Base-by-base conservation (phyloP, 1,140 invertebrate genomes). In the Drosophila malerkotliana region DNA sequence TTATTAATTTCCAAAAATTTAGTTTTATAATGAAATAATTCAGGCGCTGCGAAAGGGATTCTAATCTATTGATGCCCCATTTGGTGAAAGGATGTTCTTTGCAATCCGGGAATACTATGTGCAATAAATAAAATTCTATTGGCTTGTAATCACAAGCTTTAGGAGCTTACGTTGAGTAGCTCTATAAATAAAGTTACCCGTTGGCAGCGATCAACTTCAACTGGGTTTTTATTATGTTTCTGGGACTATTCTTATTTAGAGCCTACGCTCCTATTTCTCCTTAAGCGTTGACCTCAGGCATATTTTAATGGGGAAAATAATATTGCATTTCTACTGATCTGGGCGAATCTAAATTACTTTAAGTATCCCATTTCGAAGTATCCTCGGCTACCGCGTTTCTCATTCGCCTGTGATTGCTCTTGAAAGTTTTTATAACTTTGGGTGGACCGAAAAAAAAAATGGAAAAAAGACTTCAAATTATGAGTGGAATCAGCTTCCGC, bases 11-110 rank as follows among this genome's bases (percentile, higher is more conserved):
- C 37, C 34, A 24, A 48, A 56, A n/a, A 67, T 57, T 74, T 54
- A 47, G 68, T 8, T 49, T 61, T 54, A 24, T 81, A 81, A 81
- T 87, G 58, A 82, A 85, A 74, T 81, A 87, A 87, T 87, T 68
- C 53, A 66, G 68, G 57, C n/a, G 9, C 28, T 1, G 15, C 1
- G 5, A 14, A 14, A 14, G 14, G 5, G 39, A 6, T 41, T 14
- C 39, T 41, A 15, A 15, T 41, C 14, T 41, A 7, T 9, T 32
- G 32, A 32, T 9, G 26, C 4, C 26, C 6, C 4, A 28, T 7
- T 6, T 28, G 5, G 26, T 28, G 26, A 28, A 28, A 28, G 26
- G 1, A 28, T 6, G 26, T 28, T 28, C 26, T 21, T 21, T 3
- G 21, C 2, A 21, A 21, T 21, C 21, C 2, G 21, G 21, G 21